Conservation (phyloP, 2,113 vertebrate genomes). For the Sylvicapra grimmia region DNA sequence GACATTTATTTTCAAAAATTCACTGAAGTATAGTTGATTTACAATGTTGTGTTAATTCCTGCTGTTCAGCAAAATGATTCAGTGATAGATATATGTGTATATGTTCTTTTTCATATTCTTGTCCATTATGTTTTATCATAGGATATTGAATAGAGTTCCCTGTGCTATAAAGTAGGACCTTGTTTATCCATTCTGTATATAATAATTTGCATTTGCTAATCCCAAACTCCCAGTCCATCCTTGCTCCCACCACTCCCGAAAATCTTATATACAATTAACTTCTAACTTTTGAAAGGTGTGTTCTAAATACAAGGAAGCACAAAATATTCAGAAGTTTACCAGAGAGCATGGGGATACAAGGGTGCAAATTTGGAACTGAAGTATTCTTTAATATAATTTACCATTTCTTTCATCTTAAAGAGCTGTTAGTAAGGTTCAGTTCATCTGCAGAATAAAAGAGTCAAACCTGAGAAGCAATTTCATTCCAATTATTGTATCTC, state of each 20-base stretch:
- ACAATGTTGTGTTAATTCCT: background rate
- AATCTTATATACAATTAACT: constrained; percentile 5
- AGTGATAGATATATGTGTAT: background rate
- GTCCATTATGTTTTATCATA: background rate
- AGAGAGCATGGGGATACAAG: background rate
- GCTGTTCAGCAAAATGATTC: background rate
- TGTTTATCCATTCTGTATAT: background rate
- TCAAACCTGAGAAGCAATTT: background rate
- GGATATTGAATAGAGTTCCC: background rate
- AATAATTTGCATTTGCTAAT: background rate
- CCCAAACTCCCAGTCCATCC: background rate
- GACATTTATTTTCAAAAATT: background rate
- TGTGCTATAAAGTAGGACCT: background rate
- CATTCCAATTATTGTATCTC: background rate
- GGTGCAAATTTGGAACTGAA: background rate
- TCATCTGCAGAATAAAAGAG: background rate
- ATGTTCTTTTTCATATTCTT: background rate
- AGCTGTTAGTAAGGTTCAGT: background rate
- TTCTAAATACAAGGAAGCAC: constrained; percentile 19
- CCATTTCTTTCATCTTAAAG: background rate
- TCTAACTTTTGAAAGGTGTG: background rate
- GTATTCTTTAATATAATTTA: background rate
- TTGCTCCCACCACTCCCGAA: background rate
- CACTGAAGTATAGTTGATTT: background rate
- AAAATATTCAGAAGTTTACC: background rate